A percentile compares a stretch with the other conserved stretches of the same genome.
Conservation (phyloP, 1,140 invertebrate species). For the Drosophila fuyamai region DNA sequence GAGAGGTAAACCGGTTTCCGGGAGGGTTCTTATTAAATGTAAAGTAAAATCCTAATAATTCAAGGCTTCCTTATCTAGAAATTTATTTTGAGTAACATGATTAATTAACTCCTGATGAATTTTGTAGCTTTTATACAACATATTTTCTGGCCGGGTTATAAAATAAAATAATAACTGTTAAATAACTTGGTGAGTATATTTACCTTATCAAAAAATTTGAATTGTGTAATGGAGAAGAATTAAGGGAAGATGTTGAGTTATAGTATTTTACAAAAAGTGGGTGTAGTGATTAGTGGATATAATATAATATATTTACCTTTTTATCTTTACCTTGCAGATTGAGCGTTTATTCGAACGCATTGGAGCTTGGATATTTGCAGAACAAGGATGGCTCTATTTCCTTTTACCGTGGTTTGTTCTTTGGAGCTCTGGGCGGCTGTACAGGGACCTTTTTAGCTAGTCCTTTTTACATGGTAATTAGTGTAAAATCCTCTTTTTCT, state of each 20-base stretch:
- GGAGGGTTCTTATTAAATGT: too few relatives aligned
- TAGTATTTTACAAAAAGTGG: too few relatives aligned
- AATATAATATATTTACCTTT: too few relatives aligned
- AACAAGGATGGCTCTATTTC: background rate
- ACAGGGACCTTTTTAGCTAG: conserved; percentile 1
- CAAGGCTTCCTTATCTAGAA: too few relatives aligned
- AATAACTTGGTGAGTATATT: background rate
- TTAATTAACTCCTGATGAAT: too few relatives aligned
- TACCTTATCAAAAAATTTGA: background rate
- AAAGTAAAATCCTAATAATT: too few relatives aligned
- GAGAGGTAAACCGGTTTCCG: background rate
- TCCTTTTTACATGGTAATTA: conserved; percentile 30
- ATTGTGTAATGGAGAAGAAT: too few relatives aligned
- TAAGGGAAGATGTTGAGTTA: background rate
- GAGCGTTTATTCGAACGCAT: conserved; percentile 13
- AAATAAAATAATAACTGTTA: too few relatives aligned
- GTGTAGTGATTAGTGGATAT: too few relatives aligned
- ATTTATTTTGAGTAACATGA: too few relatives aligned
- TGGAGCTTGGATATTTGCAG: conserved; percentile 16
- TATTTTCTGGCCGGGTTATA: too few relatives aligned
- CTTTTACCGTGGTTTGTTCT: conserved; percentile 14
- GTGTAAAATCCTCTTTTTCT: background rate
- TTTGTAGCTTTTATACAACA: too few relatives aligned
- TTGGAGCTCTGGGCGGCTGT: conserved; percentile 10
- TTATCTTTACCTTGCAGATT: background rate